A percentile compares a stretch with the other conserved stretches of the same genome.
phyloP scores from a whole-genome alignment of 2,888 invertebrate species.

The Drosophila lacicola region DNA sequence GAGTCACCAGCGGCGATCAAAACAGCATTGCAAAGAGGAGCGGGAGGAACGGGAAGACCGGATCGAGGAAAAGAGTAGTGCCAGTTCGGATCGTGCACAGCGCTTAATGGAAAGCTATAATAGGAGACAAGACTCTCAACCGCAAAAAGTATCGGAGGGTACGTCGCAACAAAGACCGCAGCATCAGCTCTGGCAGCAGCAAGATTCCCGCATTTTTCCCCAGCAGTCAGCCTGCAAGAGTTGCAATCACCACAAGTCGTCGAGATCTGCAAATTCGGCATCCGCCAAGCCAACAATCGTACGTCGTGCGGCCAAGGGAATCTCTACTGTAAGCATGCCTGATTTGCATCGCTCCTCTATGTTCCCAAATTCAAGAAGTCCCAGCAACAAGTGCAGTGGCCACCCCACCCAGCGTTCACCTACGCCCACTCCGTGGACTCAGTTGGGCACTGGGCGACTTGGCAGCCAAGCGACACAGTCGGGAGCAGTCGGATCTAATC shows the following conservation, averaged over 20 bases:
- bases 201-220: background rate
- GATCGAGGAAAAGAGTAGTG: slow-evolving; percentile 2
- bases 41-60: background rate
- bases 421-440: slow-evolving; percentile 6
- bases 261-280: background rate
- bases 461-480: background rate
- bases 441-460: background rate
- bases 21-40: slow-evolving; percentile 13
- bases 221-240: background rate
- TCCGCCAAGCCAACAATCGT: background rate
- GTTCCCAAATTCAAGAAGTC: background rate
- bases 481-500: background rate
- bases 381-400: background rate
- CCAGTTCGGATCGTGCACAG: background rate
- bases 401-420: background rate
- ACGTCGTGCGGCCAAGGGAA: slow-evolving; percentile 13
- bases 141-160: background rate
- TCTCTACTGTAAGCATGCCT: slow-evolving; percentile 46
- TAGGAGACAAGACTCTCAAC: background rate
- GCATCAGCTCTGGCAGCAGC: slow-evolving; percentile 53
- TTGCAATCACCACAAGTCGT: background rate
- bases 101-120: background rate
- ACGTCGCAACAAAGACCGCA: slow-evolving; percentile 29
- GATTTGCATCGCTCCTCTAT: slow-evolving; percentile 21
- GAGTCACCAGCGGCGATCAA: slow-evolving; percentile 20